These are phyloP conservation scores for Corythoichthys intestinalis DNA, from an alignment of 2,113 vertebrate genomes.

Conservation along the genomic window DNA sequence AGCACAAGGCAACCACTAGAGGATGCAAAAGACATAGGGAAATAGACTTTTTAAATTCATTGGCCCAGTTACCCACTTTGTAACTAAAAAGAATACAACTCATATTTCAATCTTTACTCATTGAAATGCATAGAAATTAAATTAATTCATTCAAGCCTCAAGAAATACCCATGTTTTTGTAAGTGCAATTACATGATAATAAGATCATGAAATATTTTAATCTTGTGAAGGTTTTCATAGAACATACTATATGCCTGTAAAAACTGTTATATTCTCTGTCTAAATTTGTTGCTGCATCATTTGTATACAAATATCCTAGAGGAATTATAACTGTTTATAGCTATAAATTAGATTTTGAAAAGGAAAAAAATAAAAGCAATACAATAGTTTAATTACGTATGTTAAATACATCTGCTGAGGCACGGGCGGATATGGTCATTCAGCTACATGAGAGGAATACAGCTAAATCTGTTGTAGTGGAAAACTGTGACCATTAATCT, in stretches of 20 bases:
- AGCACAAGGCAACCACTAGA: conserved; percentile 67
- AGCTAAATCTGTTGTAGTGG: not conserved
- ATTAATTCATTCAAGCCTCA: no score
- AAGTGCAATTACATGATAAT: no score
- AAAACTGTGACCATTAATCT: not conserved
- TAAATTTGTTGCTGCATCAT: no score
- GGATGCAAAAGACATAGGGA: conserved; percentile 36
- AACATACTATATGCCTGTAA: no score
- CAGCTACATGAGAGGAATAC: not conserved
- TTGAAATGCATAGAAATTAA: no score
- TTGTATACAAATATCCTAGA: no score
- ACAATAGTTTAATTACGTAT: not conserved
- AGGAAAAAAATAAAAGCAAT: not conserved
- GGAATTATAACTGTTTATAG: no score
- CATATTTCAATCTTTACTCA: not conserved
- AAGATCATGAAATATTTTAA: no score
- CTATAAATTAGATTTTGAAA: no score
- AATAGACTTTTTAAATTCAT: not conserved
- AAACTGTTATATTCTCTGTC: no score
- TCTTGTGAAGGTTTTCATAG: no score
- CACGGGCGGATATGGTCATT: not conserved
- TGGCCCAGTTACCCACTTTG: not conserved
- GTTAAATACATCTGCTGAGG: not conserved
- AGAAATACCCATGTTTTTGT: no score
- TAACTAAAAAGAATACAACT: not conserved